Evolutionary conservation across 2,888 invertebrate species (phyloP), one percentile per base, ranked within the genome.

Genomic region (Trichogramma dendrolimi): DNA sequence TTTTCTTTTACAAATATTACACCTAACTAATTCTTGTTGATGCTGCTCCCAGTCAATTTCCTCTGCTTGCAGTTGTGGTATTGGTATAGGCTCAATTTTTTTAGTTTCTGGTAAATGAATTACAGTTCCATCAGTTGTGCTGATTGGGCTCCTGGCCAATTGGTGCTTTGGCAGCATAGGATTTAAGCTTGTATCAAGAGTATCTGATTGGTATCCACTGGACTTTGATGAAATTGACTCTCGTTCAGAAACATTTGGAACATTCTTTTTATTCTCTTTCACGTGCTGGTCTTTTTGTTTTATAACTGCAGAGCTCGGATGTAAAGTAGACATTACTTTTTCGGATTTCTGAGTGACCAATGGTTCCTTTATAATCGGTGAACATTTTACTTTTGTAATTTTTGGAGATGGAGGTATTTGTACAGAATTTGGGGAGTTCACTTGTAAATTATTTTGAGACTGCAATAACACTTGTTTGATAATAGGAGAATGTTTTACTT

Each of bases 121-220:
- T 11, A 58, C 8, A 48, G n/a, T 50, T 60, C 27, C 49, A 27
- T 27, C 27, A 4, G 51, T 39, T 40, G 49, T 7, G 14, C 48
- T 42, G 6, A 70, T 58, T 5, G 74, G 74, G 62, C 72, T 75
- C 51, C 73, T 69, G 39, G 64, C 59, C 38, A 76, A 41, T 47
- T 74, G 69, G 14, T 62, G 63, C 40, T 67, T 71, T 0, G 76
- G 75, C 50, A 70, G 69, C 72, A 74, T 75, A 5, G 74, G 75
- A 62, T 76, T 61, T 27, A 69, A 67, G 46, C 60, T 61, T 42
- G 64, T 55, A 42, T 66, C 60, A 27, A 27, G 27, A 27, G 27
- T 27, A 27, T 27, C 27, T 27, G 27, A 27, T 27, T 27, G 27
- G 2, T 27, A 27, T 27, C 27, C 27, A 27, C 27, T 27, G 27